Evolutionary conservation across 2,113 vertebrate genomes (phyloP).

Genomic region (Pachyramphus minor): DNA sequence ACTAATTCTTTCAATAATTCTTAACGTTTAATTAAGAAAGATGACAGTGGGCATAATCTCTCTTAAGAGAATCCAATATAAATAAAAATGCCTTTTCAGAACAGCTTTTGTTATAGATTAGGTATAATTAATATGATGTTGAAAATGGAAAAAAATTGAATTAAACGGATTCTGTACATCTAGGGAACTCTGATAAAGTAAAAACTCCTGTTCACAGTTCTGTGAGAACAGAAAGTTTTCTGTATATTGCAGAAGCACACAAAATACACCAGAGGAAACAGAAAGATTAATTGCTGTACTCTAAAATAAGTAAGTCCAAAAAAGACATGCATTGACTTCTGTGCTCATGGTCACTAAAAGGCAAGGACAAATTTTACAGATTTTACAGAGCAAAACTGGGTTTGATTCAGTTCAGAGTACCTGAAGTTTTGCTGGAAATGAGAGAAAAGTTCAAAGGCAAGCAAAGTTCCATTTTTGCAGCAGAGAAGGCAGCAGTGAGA

Average conservation of each 20-base stretch:
- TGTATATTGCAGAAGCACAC: background rate
- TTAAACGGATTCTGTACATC: background rate
- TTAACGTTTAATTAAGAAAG: background rate
- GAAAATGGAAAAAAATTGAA: background rate
- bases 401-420: background rate
- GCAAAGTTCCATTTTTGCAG: conserved; percentile 2
- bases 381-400: background rate
- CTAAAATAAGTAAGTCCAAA: background rate
- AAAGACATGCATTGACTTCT: background rate
- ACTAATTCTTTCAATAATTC: background rate
- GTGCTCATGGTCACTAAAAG: background rate
- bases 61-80: background rate
- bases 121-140: background rate
- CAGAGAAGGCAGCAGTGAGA: conserved; percentile 8
- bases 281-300: background rate
- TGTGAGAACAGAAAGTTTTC: background rate
- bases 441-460: background rate
- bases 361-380: background rate
- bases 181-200: background rate
- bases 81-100: background rate
- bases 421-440: background rate
- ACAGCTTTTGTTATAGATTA: background rate
- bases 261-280: background rate
- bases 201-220: background rate
- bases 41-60: background rate